phyloP scores from a whole-genome alignment of 2,888 invertebrate genomes.

The Sipha maydis region DNA sequence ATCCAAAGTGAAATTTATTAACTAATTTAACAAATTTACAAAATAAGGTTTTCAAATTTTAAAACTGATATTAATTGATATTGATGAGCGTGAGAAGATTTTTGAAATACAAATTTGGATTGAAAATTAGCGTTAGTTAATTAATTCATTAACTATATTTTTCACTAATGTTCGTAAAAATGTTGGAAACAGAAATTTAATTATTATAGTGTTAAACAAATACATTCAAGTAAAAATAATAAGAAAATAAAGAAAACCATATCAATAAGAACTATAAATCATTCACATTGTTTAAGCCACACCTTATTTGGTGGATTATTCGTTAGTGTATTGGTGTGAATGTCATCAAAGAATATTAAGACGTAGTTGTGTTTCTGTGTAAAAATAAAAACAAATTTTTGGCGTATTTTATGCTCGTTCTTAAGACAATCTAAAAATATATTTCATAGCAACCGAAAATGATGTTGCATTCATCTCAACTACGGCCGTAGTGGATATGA shows the following conservation, averaged over 20 bases:
- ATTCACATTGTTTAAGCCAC: not conserved
- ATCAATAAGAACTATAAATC: not conserved
- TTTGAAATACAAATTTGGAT: not conserved
- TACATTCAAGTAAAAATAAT: not conserved
- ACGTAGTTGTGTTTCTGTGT: not conserved
- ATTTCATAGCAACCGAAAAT: not conserved
- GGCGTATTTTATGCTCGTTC: not conserved
- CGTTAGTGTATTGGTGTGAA: not conserved
- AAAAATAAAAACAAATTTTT: not conserved
- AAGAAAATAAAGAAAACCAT: not conserved
- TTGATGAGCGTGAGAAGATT: not conserved
- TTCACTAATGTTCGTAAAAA: not conserved
- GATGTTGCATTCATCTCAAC: not conserved
- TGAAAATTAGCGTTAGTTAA: not conserved
- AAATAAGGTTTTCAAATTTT: not conserved
- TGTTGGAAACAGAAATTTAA: not conserved
- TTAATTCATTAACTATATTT: not conserved
- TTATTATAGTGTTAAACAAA: not conserved
- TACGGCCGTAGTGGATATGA: not conserved
- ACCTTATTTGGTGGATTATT: not conserved
- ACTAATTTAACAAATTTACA: not conserved
- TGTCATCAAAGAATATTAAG: not conserved
- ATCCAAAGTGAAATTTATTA: not conserved
- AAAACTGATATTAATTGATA: not conserved
- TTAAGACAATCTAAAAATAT: not conserved